These are phyloP conservation scores for Deilephila elpenor DNA, from an alignment of 2,888 invertebrate species.

Conservation along the genomic window DNA sequence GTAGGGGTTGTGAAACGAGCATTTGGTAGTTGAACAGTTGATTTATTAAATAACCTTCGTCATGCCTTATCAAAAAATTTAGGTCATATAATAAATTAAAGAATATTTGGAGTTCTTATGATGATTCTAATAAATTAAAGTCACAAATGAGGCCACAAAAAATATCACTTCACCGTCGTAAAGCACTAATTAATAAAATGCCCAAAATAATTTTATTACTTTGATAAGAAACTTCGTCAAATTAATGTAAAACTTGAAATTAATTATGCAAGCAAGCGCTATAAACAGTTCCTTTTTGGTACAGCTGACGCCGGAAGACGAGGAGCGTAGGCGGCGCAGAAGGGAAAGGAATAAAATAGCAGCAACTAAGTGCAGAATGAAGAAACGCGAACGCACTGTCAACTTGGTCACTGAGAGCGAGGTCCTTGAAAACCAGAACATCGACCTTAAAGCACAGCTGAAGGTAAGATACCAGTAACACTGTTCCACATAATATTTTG, in stretches of 20 bases:
- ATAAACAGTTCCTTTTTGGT: conserved; percentile 22
- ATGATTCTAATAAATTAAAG: too few relatives aligned
- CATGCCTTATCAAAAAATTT: too few relatives aligned
- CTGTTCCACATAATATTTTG: too few relatives aligned
- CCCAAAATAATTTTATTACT: neutral
- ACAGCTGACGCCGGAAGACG: conserved; percentile 95
- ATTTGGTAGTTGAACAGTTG: neutral
- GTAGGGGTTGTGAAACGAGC: neutral
- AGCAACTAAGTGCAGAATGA: conserved; percentile 96
- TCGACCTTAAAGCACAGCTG: conserved; percentile 92
- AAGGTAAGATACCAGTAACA: conserved; percentile 60
- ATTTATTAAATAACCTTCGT: too few relatives aligned
- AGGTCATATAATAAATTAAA: too few relatives aligned
- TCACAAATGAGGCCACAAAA: too few relatives aligned
- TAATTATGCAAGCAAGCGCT: conserved; percentile 17
- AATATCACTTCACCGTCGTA: neutral
- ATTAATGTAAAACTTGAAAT: neutral
- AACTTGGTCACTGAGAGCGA: conserved; percentile 95
- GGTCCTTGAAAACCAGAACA: conserved; percentile 92
- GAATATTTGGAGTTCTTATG: too few relatives aligned
- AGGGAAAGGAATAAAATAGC: conserved; percentile 97
- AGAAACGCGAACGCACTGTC: conserved; percentile 95
- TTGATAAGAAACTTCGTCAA: neutral
- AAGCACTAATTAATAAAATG: neutral
- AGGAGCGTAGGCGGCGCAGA: conserved; percentile 92